Evolutionary conservation across 2,888 invertebrate genomes (phyloP).

Genomic region (Apocheima hispidaria): DNA sequence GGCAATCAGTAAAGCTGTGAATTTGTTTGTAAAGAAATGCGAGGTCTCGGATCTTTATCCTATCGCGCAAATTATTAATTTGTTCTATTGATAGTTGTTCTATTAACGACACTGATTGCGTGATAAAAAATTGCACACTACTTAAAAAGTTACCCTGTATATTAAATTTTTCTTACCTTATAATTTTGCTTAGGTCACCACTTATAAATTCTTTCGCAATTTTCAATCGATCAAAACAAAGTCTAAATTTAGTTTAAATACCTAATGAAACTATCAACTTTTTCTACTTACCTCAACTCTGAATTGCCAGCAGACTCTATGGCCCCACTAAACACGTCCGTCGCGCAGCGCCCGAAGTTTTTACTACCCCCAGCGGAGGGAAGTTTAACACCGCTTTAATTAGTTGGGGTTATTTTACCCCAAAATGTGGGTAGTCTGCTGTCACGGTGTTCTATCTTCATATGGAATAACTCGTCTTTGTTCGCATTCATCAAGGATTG

Average conservation of each 20-base stretch:
- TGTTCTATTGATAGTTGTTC: no score
- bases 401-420: conserved; percentile 62
- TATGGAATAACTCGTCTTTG: conserved; percentile 32
- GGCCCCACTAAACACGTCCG: conserved; percentile 41
- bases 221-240: background rate
- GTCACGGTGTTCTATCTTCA: conserved; percentile 36
- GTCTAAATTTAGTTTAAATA: background rate
- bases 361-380: conserved; percentile 59
- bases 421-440: conserved; percentile 53
- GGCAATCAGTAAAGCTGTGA: no score
- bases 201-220: background rate
- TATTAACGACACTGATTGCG: no score
- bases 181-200: background rate
- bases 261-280: background rate
- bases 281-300: background rate
- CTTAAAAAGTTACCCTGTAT: background rate
- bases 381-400: conserved; percentile 69
- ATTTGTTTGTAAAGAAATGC: no score
- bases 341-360: conserved; percentile 56
- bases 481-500: conserved; percentile 13
- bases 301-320: conserved; percentile 28
- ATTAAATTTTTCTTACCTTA: background rate
- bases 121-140: no score
- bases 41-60: no score
- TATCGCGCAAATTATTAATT: no score